Base-by-base conservation (phyloP, 2,113 vertebrate species). In the Lophura nycthemera region DNA sequence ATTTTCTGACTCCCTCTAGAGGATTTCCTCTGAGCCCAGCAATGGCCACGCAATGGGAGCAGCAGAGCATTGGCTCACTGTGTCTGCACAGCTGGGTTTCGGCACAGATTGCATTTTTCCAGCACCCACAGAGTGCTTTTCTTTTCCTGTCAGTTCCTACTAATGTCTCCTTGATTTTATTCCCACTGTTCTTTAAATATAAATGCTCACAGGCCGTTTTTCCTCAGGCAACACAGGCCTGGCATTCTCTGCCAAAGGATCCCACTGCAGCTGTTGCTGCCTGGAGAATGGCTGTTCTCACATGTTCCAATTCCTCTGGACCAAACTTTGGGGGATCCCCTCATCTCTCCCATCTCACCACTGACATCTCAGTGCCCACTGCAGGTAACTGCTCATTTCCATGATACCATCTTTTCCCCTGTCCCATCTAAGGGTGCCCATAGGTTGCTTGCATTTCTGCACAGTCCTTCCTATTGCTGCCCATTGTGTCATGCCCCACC, bases 1-100 rank as follows among this genome's bases (percentile, higher is more conserved):
- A 93, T 89, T 93, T 93, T 54, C 67, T 89, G 74, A 80, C 92
- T 95, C 94, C 94, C 92, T 76, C 94, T 89, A 77, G 94, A 93
- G 92, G 92, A 88, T 92, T 90, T 59, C 74, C 89, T 18, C 78
- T 66, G 45, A 40, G 48, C 13, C 86, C 65, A 80, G 83, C 59
- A 87, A 77, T 69, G 89, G 78, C 83, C 89, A 19, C 16, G 1
- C 25, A 8, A 59, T 38, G 86, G 83, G 77, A 89, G 91, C 64
- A 61, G 74, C 45, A 0, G 15, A 45, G 63, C 13, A 0, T 27
- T 60, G 47, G 3, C 10, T 10, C 42, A 0, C 81, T 24, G 71
- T 1, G 38, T 61, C 66, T 59, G 84, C 88, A 42, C 76, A 21
- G 83, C 70, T 47, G 12, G 66, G 16, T 61, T 43, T 56, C 76